A percentile compares a stretch with the other conserved stretches of the same genome.
Conservation (phyloP, 2,888 invertebrate species). For the Clepsis dumicolana region DNA sequence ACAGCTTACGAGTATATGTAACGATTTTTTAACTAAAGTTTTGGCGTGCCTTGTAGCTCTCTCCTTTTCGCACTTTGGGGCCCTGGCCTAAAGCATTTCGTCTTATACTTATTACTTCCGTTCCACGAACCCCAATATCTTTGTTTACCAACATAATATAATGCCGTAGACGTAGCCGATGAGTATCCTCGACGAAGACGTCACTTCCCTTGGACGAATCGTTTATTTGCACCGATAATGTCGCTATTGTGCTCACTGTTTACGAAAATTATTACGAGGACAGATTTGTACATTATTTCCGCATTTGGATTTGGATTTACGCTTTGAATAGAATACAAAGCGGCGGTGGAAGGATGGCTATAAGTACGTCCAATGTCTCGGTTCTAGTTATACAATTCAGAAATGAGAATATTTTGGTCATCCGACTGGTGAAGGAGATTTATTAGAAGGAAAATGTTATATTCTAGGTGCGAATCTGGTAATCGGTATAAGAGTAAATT, state of each 20-base stretch:
- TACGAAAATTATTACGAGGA: slow-evolving; percentile 25
- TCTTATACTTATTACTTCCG: not conserved
- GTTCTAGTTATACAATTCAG: not conserved
- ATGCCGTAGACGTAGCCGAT: slow-evolving; percentile 56
- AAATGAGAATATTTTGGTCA: not conserved
- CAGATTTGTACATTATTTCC: slow-evolving; percentile 23
- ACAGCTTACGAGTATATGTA: too few species aligned
- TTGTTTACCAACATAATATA: slow-evolving; percentile 69
- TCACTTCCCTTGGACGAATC: slow-evolving; percentile 49
- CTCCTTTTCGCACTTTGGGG: too few species aligned
- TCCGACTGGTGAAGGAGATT: too few species aligned
- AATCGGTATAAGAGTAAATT: too few species aligned
- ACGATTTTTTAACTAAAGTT: too few species aligned
- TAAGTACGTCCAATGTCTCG: not conserved
- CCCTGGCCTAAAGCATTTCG: not conserved
- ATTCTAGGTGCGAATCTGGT: too few species aligned
- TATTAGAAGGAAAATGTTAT: too few species aligned
- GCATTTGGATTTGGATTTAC: slow-evolving; percentile 5
- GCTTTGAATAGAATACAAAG: slow-evolving; percentile 7
- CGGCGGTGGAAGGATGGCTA: not conserved
- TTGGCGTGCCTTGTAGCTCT: too few species aligned
- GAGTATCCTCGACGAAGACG: slow-evolving; percentile 56
- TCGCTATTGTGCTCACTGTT: slow-evolving; percentile 28
- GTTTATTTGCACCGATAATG: slow-evolving; percentile 47
- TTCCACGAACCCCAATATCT: slow-evolving; percentile 23